Evolutionary conservation across 2,888 invertebrate species (phyloP), one percentile per base, ranked within the genome.

Genomic region (Cryptops parisi): DNA sequence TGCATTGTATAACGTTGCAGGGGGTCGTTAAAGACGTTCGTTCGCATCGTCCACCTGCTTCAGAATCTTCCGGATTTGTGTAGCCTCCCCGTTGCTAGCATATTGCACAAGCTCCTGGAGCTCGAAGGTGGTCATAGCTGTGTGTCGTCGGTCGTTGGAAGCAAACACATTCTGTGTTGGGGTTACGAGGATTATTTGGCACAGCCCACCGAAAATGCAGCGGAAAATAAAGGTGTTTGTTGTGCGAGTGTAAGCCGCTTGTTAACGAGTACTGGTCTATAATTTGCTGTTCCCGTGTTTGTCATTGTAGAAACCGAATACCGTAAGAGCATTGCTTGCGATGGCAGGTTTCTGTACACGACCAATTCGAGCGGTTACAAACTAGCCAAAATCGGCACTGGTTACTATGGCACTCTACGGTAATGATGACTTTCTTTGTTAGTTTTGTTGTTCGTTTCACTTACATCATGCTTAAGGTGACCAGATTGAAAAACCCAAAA

Each of bases 391-490:
- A 59, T 69, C 43, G 69, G 69, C 15, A 62, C 65, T 19, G 69
- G 69, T 4, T 60, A 67, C 1, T 63, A 65, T 60, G 68, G 68
- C 3, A 65, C 68, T 5, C 58, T 68, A 2, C 64, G 68, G 67
- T 66, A 59, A 33, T n/a, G 6, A 33, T 33, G 33, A 33, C n/a
- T n/a, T n/a, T n/a, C n/a, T n/a, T n/a, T n/a, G n/a, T n/a, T n/a
- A n/a, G n/a, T n/a, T n/a, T n/a, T n/a, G n/a, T n/a, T n/a, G n/a
- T n/a, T n/a, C n/a, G n/a, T n/a, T n/a, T n/a, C n/a, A n/a, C n/a
- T n/a, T n/a, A n/a, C n/a, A n/a, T n/a, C n/a, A n/a, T n/a, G n/a
- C n/a, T n/a, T n/a, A n/a, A n/a, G n/a, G n/a, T n/a, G n/a, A n/a
- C n/a, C n/a, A n/a, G n/a, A n/a, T n/a, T n/a, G n/a, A n/a, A n/a